A percentile compares a stretch with the other conserved stretches of the same genome.
These are phyloP conservation scores for Lysiphlebus fabarum DNA, from an alignment of 1,140 invertebrate genomes.

Conservation along the genomic window DNA sequence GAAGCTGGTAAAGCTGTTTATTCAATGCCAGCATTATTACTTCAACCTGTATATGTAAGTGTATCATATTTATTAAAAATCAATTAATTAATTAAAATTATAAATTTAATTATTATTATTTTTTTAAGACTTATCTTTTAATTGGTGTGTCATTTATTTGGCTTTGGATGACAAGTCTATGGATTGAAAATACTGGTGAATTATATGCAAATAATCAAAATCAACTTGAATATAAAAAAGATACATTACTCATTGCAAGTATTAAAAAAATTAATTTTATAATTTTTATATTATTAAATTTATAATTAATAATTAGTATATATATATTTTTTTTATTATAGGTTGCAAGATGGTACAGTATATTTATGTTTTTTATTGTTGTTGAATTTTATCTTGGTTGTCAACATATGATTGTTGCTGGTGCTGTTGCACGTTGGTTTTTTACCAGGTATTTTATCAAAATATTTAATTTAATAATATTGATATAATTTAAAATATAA, in stretches of 20 bases:
- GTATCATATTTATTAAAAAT: slow-evolving; percentile 18
- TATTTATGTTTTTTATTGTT: slow-evolving; percentile 72
- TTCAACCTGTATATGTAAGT: slow-evolving; percentile 72
- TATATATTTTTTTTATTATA: slow-evolving; percentile 40
- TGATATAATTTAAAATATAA: no score
- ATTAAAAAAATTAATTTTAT: slow-evolving; percentile 1
- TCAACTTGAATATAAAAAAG: slow-evolving; percentile 57
- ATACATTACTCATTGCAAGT: slow-evolving; percentile 54
- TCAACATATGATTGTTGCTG: slow-evolving; percentile 74
- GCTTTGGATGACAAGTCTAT: slow-evolving; percentile 62
- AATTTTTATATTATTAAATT: slow-evolving; percentile 10
- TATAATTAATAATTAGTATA: slow-evolving; percentile 12
- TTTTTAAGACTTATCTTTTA: slow-evolving; percentile 64
- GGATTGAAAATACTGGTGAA: slow-evolving; percentile 64
- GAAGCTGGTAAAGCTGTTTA: slow-evolving; percentile 74
- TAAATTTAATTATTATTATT: slow-evolving; percentile 15
- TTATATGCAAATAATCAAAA: slow-evolving; percentile 48
- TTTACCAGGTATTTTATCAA: slow-evolving; percentile 78
- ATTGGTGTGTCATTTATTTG: slow-evolving; percentile 57
- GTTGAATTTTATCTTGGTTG: slow-evolving; percentile 72
- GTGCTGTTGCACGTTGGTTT: slow-evolving; percentile 74
- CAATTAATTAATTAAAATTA: slow-evolving; percentile 5
- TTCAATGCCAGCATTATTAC: slow-evolving; percentile 68
- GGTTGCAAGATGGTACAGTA: slow-evolving; percentile 64
- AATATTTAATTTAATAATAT: no score